Conservation (phyloP, 2,888 invertebrate genomes). For the Apamea anceps region DNA sequence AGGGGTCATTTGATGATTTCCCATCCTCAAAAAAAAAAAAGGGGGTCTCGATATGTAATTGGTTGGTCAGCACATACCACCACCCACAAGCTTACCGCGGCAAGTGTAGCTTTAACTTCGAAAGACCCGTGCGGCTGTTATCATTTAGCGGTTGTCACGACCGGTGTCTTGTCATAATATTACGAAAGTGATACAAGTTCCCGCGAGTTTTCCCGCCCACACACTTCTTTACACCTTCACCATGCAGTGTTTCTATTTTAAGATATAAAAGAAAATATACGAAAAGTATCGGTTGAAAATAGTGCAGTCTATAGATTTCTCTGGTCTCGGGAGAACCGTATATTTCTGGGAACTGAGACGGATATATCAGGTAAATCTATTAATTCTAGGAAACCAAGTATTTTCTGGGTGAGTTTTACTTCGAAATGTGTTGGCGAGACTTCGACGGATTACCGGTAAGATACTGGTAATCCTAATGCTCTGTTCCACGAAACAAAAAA, state of each 20-base stretch:
- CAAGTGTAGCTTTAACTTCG: neutral
- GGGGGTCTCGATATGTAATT: neutral
- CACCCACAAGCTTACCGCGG: neutral
- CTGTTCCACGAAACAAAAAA: neutral
- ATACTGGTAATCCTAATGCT: neutral
- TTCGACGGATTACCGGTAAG: slow-evolving; percentile 22
- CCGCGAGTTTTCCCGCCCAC: neutral
- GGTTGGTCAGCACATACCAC: neutral
- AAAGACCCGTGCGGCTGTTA: neutral
- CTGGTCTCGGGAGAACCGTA: slow-evolving; percentile 37
- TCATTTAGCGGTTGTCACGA: neutral
- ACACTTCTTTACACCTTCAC: neutral
- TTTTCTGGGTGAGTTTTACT: slow-evolving; percentile 19
- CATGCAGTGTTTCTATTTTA: slow-evolving; percentile 15
- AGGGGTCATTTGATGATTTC: too few relatives aligned
- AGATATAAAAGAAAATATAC: slow-evolving; percentile 35
- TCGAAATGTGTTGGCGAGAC: neutral
- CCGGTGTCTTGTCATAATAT: neutral
- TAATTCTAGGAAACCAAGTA: slow-evolving; percentile 42
- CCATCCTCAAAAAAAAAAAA: too few relatives aligned
- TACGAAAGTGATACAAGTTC: neutral
- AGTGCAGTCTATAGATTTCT: slow-evolving; percentile 49
- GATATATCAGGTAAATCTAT: slow-evolving; percentile 58
- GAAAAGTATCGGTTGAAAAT: slow-evolving; percentile 23
- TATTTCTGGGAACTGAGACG: slow-evolving; percentile 35